Evolutionary conservation across 2,888 invertebrate genomes (phyloP).

Genomic region (Mimumesa dahlbomi): DNA sequence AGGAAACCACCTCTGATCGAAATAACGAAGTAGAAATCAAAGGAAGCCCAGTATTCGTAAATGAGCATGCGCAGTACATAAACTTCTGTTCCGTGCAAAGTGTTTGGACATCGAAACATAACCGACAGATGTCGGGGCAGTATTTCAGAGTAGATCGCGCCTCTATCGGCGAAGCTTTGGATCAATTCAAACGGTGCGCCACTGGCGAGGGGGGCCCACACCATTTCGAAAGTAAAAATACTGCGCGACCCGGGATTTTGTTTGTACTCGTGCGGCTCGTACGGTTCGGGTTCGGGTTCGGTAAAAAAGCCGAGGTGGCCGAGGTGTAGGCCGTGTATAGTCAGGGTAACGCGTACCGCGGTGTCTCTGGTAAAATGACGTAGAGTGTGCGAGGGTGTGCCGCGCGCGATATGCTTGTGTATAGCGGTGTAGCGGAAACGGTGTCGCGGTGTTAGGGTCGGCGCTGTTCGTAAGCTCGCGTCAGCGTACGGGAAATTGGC

Average conservation of each 20-base stretch:
- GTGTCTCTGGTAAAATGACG: constrained; percentile 63
- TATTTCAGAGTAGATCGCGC: constrained; percentile 37
- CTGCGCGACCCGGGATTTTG: constrained; percentile 72
- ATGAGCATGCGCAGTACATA: constrained; percentile 28
- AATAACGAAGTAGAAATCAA: not conserved
- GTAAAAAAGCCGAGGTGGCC: constrained; percentile 58
- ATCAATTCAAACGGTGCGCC: constrained; percentile 59
- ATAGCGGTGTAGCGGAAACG: constrained; percentile 47
- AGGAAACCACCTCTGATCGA: no score
- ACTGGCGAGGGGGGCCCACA: constrained; percentile 58
- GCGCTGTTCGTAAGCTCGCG: constrained; percentile 56
- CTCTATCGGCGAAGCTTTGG: constrained; percentile 37
- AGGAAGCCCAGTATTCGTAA: constrained; percentile 4
- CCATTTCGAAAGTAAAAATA: constrained; percentile 78
- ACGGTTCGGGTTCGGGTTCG: constrained; percentile 41
- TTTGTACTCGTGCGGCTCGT: constrained; percentile 52
- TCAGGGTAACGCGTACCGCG: constrained; percentile 42
- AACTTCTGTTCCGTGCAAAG: constrained; percentile 1
- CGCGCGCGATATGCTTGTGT: constrained; percentile 50
- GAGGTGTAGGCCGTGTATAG: constrained; percentile 44
- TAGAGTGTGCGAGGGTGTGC: constrained; percentile 59
- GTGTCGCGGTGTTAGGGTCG: constrained; percentile 56
- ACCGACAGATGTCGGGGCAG: constrained; percentile 40
- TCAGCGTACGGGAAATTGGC: constrained; percentile 68
- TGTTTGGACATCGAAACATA: not conserved